phyloP scores from a whole-genome alignment of 2,797 vertebrate species.

The Microctenopoma stevenorrisi region DNA sequence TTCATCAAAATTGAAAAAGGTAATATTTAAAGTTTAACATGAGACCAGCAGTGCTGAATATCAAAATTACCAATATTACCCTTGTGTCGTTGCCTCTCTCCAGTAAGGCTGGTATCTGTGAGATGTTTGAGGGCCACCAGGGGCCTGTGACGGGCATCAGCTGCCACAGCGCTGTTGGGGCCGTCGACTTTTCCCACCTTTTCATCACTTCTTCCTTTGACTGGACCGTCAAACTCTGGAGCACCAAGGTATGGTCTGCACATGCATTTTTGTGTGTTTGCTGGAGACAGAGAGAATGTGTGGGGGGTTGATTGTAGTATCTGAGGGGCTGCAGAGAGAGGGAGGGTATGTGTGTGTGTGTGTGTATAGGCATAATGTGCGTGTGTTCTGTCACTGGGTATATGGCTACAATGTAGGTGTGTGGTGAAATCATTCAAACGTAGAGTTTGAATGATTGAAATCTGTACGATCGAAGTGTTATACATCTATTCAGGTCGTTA shows the following conservation, averaged over 20 bases:
- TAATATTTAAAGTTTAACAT: not conserved
- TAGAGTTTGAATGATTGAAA: not conserved
- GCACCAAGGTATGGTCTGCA: slow-evolving; percentile 90
- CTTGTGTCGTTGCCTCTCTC: slow-evolving; percentile 4
- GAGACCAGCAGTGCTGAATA: not conserved
- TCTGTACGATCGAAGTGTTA: not conserved
- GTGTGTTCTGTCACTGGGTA: not conserved
- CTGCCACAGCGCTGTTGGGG: slow-evolving; percentile 94
- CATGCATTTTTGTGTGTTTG: not conserved
- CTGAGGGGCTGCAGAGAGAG: slow-evolving; percentile 38
- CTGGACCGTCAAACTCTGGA: slow-evolving; percentile 99
- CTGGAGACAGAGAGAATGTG: slow-evolving; percentile 30
- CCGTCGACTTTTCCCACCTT: slow-evolving; percentile 96
- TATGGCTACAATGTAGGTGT: slow-evolving; percentile 1
- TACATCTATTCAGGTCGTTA: not conserved
- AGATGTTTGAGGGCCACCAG: slow-evolving; percentile 98
- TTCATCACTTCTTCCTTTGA: slow-evolving; percentile 98
- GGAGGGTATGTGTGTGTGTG: not conserved
- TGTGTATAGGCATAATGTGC: not conserved
- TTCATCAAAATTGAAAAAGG: no score
- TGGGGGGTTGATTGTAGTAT: slow-evolving; percentile 67
- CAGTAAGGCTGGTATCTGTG: slow-evolving; percentile 98
- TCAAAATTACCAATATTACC: not conserved
- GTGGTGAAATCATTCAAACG: slow-evolving; percentile 8
- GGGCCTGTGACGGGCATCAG: slow-evolving; percentile 97